These are phyloP conservation scores for Hiodon alosoides DNA, from an alignment of 2,113 vertebrate species.

Conservation along the genomic window DNA sequence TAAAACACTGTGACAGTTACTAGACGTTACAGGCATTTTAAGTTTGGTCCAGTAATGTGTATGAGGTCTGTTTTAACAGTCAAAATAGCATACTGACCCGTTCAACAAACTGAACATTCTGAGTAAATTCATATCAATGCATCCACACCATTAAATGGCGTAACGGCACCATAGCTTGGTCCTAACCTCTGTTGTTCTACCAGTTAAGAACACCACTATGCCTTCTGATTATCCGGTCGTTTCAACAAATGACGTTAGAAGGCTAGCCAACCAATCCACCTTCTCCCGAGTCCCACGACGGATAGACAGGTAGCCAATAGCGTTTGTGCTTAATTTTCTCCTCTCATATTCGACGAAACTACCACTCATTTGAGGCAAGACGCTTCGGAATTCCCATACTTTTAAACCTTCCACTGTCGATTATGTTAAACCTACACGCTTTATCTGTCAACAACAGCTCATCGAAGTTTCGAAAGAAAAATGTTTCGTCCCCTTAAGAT, in stretches of 20 bases:
- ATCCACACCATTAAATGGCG: too few relatives aligned
- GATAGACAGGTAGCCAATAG: slow-evolving; percentile 33
- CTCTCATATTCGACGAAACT: slow-evolving; percentile 11
- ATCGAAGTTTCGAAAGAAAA: neutral
- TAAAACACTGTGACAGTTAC: too few relatives aligned
- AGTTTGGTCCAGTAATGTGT: too few relatives aligned
- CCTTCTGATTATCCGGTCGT: slow-evolving; percentile 26
- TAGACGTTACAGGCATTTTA: too few relatives aligned
- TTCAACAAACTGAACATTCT: too few relatives aligned
- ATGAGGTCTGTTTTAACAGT: too few relatives aligned
- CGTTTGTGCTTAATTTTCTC: slow-evolving; percentile 12
- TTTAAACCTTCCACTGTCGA: neutral
- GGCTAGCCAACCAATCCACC: slow-evolving; percentile 44
- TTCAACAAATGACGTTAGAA: slow-evolving; percentile 59
- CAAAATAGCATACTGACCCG: too few relatives aligned
- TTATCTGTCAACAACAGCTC: neutral
- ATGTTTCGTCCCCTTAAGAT: neutral
- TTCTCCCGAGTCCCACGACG: slow-evolving; percentile 27
- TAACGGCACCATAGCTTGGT: too few relatives aligned
- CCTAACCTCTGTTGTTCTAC: neutral
- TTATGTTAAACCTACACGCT: neutral
- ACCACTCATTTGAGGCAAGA: neutral
- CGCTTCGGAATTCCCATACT: neutral
- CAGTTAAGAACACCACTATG: neutral
- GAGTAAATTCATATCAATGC: too few relatives aligned